Percentiles rank a stretch among this genome's conserved stretches.
These are phyloP conservation scores for Anoura caudifer DNA, from an alignment of 2,113 vertebrate genomes.

Conservation along the genomic window DNA sequence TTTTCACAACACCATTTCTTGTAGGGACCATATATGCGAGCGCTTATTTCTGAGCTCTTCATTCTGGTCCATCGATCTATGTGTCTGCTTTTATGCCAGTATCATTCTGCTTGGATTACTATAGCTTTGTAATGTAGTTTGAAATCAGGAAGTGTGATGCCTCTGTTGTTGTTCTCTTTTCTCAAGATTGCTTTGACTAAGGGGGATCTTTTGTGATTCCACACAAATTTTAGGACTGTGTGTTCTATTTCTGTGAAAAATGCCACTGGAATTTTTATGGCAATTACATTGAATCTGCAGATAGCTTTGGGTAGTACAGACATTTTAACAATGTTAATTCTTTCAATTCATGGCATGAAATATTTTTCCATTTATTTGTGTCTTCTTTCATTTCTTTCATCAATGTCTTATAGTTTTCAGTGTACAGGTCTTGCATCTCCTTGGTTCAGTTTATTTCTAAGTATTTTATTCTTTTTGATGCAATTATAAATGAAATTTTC, in stretches of 20 bases:
- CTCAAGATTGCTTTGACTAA: not conserved
- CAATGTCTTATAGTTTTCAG: not conserved
- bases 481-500: not conserved
- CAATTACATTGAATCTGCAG: not conserved
- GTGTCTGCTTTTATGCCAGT: not conserved
- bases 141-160: not conserved
- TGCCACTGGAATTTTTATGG: not conserved
- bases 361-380: not conserved
- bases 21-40: not conserved
- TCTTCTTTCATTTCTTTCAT: not conserved
- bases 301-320: not conserved
- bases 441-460: not conserved
- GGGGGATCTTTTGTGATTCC: not conserved
- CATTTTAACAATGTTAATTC: not conserved
- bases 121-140: not conserved
- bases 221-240: not conserved
- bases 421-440: not conserved
- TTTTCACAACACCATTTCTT: not conserved
- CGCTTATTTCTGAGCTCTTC: not conserved
- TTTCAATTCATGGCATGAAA: not conserved
- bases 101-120: not conserved
- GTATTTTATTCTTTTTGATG: not conserved
- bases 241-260: slow-evolving; percentile 9
- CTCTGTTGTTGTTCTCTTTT: not conserved
- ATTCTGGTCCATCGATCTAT: not conserved